Evolutionary conservation across 2,113 vertebrate genomes (phyloP).

Genomic region (Cyanoliseus patagonus): DNA sequence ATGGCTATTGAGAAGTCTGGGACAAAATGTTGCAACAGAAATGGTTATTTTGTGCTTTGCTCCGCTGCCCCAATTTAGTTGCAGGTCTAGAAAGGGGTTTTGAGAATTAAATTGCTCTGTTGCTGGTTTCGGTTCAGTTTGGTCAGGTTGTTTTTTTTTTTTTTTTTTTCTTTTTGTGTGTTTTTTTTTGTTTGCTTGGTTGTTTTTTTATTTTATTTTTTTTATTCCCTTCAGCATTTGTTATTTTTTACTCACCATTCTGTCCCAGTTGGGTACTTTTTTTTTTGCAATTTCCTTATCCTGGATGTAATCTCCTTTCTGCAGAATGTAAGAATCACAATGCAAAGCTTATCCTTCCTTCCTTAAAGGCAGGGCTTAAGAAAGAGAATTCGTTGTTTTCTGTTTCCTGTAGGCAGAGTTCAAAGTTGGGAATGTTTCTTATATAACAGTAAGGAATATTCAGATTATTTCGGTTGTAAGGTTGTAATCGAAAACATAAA

Average conservation of each 20-base stretch:
- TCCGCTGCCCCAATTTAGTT: background rate
- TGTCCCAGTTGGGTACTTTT: background rate
- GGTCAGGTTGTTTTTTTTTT: background rate
- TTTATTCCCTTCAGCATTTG: background rate
- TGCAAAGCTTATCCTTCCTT: constrained; percentile 56
- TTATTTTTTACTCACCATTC: constrained; percentile 8
- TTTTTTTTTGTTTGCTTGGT: background rate
- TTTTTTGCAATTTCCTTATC: constrained; percentile 42
- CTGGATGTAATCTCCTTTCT: constrained; percentile 56
- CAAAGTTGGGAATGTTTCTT: constrained; percentile 36
- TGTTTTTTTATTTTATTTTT: background rate
- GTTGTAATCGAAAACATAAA: constrained; percentile 28
- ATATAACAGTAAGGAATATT: background rate
- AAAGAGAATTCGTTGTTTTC: constrained; percentile 30
- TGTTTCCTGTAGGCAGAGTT: background rate
- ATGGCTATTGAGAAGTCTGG: background rate
- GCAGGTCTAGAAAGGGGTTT: background rate
- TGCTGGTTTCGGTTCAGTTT: background rate
- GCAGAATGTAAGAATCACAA: constrained; percentile 46
- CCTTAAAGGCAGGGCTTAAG: constrained; percentile 58
- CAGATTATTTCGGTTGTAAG: background rate
- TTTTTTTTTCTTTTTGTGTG: background rate
- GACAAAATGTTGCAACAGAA: background rate
- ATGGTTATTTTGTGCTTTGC: background rate
- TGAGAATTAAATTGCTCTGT: background rate